Percentiles rank a stretch among this genome's conserved stretches.
Evolutionary conservation across 2,888 invertebrate species (phyloP).

Genomic region (Polyploca ridens): DNA sequence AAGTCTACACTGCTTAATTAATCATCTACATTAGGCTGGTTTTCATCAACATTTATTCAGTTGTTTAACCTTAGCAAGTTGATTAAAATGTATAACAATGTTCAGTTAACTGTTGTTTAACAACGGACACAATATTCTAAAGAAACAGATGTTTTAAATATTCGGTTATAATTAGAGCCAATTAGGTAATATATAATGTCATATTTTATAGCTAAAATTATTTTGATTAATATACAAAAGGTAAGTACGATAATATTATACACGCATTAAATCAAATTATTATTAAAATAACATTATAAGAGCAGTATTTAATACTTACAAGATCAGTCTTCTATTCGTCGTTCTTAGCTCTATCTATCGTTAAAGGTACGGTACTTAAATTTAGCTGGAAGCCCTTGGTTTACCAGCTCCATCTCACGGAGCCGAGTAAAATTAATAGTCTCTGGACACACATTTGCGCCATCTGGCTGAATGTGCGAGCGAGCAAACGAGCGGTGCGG

Average conservation of each 20-base stretch:
- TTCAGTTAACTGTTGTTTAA: too few species aligned
- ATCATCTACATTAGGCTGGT: too few species aligned
- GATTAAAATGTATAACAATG: too few species aligned
- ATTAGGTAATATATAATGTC: too few species aligned
- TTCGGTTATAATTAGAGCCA: too few species aligned
- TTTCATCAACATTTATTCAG: too few species aligned
- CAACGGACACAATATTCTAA: too few species aligned
- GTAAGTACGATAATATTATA: slow-evolving; percentile 16
- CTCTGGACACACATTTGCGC: slow-evolving; percentile 46
- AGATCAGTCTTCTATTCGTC: slow-evolving; percentile 54
- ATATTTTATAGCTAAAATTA: too few species aligned
- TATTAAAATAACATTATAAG: slow-evolving; percentile 17
- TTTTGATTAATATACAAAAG: too few species aligned
- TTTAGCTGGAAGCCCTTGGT: slow-evolving; percentile 26
- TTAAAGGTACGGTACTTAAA: slow-evolving; percentile 41
- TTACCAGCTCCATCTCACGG: slow-evolving; percentile 64
- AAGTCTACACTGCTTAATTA: too few species aligned
- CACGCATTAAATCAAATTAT: slow-evolving; percentile 21
- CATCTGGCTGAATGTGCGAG: slow-evolving; percentile 50
- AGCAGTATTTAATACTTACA: slow-evolving; percentile 34
- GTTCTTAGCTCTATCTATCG: slow-evolving; percentile 61
- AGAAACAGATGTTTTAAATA: too few species aligned
- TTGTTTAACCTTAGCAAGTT: too few species aligned
- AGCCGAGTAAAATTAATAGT: slow-evolving; percentile 41
- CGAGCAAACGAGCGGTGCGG: slow-evolving; percentile 43